A percentile compares a stretch with the other conserved stretches of the same genome.
phyloP scores from a whole-genome alignment of 53 echinoderm and acorn worm genomes.

The Holothuria scabra region DNA sequence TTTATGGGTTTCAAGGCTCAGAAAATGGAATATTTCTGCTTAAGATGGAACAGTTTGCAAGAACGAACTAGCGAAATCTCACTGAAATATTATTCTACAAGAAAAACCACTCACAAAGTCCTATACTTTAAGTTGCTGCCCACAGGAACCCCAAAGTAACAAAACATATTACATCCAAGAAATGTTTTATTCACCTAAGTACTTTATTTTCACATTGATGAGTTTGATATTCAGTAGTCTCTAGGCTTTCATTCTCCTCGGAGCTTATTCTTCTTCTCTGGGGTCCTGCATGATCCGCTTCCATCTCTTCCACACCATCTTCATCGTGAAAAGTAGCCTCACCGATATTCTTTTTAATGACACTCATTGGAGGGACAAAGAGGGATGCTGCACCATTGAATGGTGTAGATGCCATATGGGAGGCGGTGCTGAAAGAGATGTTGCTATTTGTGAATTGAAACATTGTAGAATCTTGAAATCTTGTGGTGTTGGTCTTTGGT shows the following conservation, averaged over 20 bases:
- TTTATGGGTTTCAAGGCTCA: too few relatives aligned
- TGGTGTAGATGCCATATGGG: conserved; percentile 97
- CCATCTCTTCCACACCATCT: not conserved
- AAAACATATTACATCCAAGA: too few relatives aligned
- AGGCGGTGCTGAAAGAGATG: conserved; percentile 76
- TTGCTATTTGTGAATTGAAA: conserved; percentile 43
- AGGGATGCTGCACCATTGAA: conserved; percentile 64
- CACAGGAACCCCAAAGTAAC: too few relatives aligned
- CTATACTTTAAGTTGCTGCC: too few relatives aligned
- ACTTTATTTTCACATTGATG: not conserved
- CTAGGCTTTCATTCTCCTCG: conserved; percentile 2
- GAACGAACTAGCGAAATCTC: too few relatives aligned
- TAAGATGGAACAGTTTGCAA: too few relatives aligned
- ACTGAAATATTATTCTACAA: too few relatives aligned
- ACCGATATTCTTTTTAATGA: conserved; percentile 68
- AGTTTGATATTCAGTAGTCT: not conserved
- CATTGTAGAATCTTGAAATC: conserved; percentile 57
- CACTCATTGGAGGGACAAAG: conserved; percentile 79
- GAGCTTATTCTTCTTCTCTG: not conserved
- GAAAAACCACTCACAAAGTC: too few relatives aligned
- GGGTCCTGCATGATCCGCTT: not conserved
- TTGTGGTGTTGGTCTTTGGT: conserved; percentile 26
- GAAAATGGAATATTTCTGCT: too few relatives aligned
- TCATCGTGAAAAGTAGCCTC: conserved; percentile 6
- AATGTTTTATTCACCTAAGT: not conserved